Evolutionary conservation across 1,140 invertebrate species (phyloP).

Genomic region (Coboldia fuscipes): DNA sequence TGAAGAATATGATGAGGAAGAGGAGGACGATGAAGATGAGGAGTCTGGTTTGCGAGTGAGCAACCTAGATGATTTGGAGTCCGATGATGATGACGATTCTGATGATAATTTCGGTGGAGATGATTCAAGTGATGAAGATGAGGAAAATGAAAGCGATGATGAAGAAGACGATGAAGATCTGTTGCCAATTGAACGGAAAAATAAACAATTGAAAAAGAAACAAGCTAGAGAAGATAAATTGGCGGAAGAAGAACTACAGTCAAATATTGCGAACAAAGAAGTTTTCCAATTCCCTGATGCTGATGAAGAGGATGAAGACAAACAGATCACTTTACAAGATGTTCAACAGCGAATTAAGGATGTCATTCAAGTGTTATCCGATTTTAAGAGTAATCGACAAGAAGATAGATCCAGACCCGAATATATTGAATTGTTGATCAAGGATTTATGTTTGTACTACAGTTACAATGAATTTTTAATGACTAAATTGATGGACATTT

Average conservation of each 20-base stretch:
- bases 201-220: conserved; percentile 58
- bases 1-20: conserved; percentile 8
- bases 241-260: conserved; percentile 58
- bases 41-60: no score
- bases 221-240: conserved; percentile 44
- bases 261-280: conserved; percentile 52
- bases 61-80: conserved; percentile 11
- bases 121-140: conserved; percentile 9
- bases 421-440: conserved; percentile 55
- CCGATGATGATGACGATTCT: conserved; percentile 10
- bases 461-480: conserved; percentile 95
- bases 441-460: conserved; percentile 88
- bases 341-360: conserved; percentile 83
- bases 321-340: conserved; percentile 54
- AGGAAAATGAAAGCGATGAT: conserved; percentile 19
- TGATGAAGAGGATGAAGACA: conserved; percentile 46
- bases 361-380: conserved; percentile 62
- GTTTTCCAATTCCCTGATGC: conserved; percentile 52
- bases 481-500: conserved; percentile 83
- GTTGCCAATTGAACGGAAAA: conserved; percentile 69
- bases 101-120: conserved; percentile 7
- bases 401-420: conserved; percentile 52
- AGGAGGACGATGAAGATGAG: conserved; percentile 5
- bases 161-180: conserved; percentile 37
- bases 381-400: conserved; percentile 69